phyloP scores from a whole-genome alignment of 30 jellyfish, hydroid and myxozoan species.

The Euphysa ruthae region DNA sequence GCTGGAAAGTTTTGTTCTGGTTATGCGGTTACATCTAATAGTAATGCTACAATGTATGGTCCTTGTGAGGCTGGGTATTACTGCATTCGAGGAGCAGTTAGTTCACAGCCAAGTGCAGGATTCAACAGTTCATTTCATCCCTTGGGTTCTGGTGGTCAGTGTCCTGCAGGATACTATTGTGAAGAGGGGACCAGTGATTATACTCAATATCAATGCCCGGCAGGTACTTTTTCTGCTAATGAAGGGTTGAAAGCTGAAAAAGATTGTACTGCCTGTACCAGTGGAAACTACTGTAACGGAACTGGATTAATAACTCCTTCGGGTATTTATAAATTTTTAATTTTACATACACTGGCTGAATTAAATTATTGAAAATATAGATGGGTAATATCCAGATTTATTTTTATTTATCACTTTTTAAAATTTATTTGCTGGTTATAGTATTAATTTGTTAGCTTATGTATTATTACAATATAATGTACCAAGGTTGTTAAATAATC shows the following conservation, averaged over 20 bases:
- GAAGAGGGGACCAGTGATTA: conserved; percentile 86
- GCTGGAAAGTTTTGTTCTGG: conserved; percentile 58
- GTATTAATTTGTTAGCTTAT: too few species aligned
- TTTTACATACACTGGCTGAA: too few species aligned
- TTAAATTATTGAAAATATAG: too few species aligned
- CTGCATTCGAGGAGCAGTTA: conserved; percentile 63
- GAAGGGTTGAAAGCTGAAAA: conserved; percentile 48
- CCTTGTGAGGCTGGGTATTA: conserved; percentile 85
- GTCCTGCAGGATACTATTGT: conserved; percentile 90
- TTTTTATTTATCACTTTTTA: too few species aligned
- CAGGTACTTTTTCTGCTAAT: conserved; percentile 58
- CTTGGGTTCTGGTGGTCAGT: conserved; percentile 52
- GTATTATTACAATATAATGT: too few species aligned
- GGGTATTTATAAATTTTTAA: too few species aligned
- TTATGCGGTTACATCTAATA: conserved; percentile 62
- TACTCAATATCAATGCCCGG: conserved; percentile 63
- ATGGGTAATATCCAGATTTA: too few species aligned
- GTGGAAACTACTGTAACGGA: conserved; percentile 61
- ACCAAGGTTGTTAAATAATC: too few species aligned
- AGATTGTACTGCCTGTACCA: conserved; percentile 72
- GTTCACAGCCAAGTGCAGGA: conserved; percentile 50
- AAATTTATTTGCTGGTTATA: too few species aligned
- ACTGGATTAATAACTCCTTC: conserved; percentile 74
- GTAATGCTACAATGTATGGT: conserved; percentile 64
- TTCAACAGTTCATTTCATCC: too few species aligned